Evolutionary conservation across 2,888 invertebrate genomes (phyloP), one percentile per base, ranked within the genome.

Genomic region (Philereme transversata): DNA sequence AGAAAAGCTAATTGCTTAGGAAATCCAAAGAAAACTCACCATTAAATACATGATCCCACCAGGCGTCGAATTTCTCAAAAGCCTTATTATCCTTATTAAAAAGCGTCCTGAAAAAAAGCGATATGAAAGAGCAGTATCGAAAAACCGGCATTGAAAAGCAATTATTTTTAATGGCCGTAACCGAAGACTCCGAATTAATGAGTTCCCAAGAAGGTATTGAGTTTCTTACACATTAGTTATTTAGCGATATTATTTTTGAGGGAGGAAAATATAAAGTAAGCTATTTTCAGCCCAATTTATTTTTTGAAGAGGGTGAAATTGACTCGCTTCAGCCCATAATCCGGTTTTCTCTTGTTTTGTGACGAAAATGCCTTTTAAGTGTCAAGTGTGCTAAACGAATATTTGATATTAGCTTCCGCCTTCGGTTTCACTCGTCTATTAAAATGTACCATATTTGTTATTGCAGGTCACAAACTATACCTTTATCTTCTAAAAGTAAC

Each of bases 131-230:
- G 9, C 49, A 55, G 22, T 56, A 63, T 52, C 52, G 52, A 51
- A 60, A 53, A 51, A 48, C 45, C 51, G 49, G 49, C 60, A 63
- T 65, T 60, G 65, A 59, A 61, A 54, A 72, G 71, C 79, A 82
- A 85, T 84, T 83, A 85, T 80, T 85, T 84, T 83, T 84, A 84
- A 84, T 82, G 81, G 80, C 70, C 66, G 79, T 73, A 78, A 78
- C 62, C 63, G 64, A 76, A 74, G 72, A 60, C 68, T 60, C 48
- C 33, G 57, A 50, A 60, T 62, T 65, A 66, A 68, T 60, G 65
- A 52, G 55, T 49, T 49, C 40, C 51, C 22, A 41, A 51, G 47
- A 44, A 58, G 55, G 64, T 51, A 57, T 65, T 56, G 47, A 38
- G 54, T 65, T 64, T 46, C 60, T 60, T 47, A 51, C 60, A 57